Conservation (phyloP, 2,113 vertebrate genomes). For the Cyprinodon tularosa region DNA sequence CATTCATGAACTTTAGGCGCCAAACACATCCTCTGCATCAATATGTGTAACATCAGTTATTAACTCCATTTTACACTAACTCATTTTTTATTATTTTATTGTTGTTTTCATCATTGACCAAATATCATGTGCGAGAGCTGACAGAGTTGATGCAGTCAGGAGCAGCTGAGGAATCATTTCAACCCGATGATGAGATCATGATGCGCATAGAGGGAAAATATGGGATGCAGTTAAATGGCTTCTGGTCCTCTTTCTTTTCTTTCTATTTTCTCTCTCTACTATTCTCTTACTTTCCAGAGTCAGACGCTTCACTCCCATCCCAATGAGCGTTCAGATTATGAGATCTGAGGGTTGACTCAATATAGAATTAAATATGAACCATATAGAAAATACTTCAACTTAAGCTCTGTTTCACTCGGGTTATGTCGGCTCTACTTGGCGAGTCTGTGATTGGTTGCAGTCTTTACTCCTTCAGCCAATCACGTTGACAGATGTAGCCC, state of each 20-base stretch:
- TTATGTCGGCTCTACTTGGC: background rate
- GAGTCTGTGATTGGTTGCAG: constrained; percentile 42
- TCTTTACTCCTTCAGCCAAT: constrained; percentile 37
- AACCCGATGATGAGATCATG: constrained; percentile 68
- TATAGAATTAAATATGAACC: constrained; percentile 8
- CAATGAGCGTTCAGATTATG: constrained; percentile 77
- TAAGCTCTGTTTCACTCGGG: background rate
- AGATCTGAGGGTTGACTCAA: constrained; percentile 69
- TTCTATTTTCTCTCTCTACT: background rate
- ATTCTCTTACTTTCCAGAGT: constrained; percentile 41
- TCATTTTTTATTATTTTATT: constrained; percentile 15
- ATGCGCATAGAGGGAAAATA: constrained; percentile 70
- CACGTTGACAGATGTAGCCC: constrained; percentile 16
- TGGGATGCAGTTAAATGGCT: constrained; percentile 39
- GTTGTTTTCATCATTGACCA: constrained; percentile 31
- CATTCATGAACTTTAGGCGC: constrained; percentile 13
- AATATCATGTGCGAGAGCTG: constrained; percentile 14
- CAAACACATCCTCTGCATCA: constrained; percentile 14
- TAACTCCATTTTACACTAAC: constrained; percentile 41
- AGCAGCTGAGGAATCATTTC: constrained; percentile 24
- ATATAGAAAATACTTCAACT: background rate
- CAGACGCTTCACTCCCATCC: constrained; percentile 47
- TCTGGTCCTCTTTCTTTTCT: constrained; percentile 33
- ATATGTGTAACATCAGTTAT: constrained; percentile 16
- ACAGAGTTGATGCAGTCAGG: background rate